These are phyloP conservation scores for Anguilla pacifica DNA, from an alignment of 2,797 vertebrate species.

Conservation along the genomic window DNA sequence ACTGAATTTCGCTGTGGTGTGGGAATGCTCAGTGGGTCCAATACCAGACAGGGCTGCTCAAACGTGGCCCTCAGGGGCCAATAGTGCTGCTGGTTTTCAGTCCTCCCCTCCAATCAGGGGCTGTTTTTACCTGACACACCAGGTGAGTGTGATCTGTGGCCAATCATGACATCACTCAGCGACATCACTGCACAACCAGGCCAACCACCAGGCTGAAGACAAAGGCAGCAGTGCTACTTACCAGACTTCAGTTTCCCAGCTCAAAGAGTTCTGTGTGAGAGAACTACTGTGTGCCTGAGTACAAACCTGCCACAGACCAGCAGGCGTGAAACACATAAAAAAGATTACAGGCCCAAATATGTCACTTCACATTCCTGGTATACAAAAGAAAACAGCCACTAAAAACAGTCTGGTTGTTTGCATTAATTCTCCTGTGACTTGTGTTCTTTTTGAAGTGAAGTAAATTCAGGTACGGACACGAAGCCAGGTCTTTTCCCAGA, in stretches of 20 bases:
- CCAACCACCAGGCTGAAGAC: too few species aligned
- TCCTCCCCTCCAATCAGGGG: too few species aligned
- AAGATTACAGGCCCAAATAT: constrained; percentile 47
- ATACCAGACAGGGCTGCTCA: too few species aligned
- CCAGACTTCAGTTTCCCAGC: too few species aligned
- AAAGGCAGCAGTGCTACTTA: too few species aligned
- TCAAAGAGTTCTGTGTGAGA: neutral
- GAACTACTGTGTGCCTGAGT: neutral
- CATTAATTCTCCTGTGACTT: constrained; percentile 5
- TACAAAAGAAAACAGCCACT: constrained; percentile 22
- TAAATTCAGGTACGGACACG: constrained; percentile 26
- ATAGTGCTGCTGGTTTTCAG: too few species aligned
- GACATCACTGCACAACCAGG: too few species aligned
- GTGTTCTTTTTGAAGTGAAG: constrained; percentile 24
- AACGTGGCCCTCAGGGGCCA: too few species aligned
- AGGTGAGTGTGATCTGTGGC: too few species aligned
- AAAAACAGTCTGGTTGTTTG: constrained; percentile 33
- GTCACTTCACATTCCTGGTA: constrained; percentile 35
- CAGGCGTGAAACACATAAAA: constrained; percentile 16
- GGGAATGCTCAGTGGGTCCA: too few species aligned
- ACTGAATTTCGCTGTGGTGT: neutral
- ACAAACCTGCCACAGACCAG: neutral
- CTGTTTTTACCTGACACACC: too few species aligned
- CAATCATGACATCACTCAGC: too few species aligned
- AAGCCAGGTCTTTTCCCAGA: constrained; percentile 15